Base-by-base conservation (phyloP, 2,888 invertebrate species). In the Alitta virens region DNA sequence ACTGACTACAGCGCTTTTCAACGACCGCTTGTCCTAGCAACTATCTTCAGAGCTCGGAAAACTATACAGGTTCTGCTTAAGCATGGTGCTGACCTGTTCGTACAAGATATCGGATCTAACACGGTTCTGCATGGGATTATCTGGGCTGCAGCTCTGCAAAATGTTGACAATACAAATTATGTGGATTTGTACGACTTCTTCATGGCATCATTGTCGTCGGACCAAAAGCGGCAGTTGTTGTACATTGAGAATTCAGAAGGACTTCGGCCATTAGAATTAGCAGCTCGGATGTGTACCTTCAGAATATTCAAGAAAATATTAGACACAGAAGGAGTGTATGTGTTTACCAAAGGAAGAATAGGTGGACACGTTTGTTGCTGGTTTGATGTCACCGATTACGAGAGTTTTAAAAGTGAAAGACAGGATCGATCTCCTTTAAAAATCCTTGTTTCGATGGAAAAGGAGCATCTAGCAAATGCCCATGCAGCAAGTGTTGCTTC, bases 381-480 rank as follows among this genome's bases (percentile, higher is more conserved):
- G 62, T 63, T 60, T 51, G 63, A 63, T 40, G 54, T 63, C n/a
- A 63, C 63, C n/a, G 63, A 63, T 16, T 63, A 63, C 33, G 63
- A 63, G 43, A 60, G 60, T 33, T 53, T 21, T 26, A 42, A 21
- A n/a, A 52, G 42, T 9, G 42, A 46, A 23, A 33, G 63, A n/a
- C 43, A 55, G 7, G 9, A 42, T 14, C 25, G 40, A 23, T 63
- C 63, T 16, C 63, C 63, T 9, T 25, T 63, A 14, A 33, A 25
- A 18, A 56, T 62, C 38, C 25, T 62, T 21, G 50, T 43, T 16
- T 25, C 42, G 2, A n/a, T 62, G 27, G 62, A 57, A 25, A 62
- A 62, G 43, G 57, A 62, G 25, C 42, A 18, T 24, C 42, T 62
- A 1, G 18, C 27, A 9, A 51, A 52, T 52, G 58, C 57, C 2